Evolutionary conservation across 2,113 vertebrate genomes (phyloP).

Genomic region (Puntigrus tetrazona): DNA sequence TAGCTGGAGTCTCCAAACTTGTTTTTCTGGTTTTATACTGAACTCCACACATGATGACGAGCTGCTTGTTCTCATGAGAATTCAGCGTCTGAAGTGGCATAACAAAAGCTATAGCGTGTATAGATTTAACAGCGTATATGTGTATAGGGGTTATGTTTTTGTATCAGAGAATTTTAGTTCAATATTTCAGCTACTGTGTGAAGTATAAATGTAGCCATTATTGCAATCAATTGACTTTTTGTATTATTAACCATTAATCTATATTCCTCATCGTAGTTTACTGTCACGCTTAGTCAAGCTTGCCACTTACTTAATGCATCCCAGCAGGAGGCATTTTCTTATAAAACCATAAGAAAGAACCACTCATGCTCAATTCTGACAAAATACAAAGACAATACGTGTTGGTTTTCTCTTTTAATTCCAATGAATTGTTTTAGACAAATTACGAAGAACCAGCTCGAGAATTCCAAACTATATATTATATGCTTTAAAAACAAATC

Average conservation of each 20-base stretch:
- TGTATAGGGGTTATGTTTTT: neutral
- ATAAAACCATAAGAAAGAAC: neutral
- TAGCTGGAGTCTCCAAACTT: neutral
- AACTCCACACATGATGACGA: neutral
- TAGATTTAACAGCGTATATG: neutral
- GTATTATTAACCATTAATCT: too few relatives aligned
- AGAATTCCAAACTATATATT: constrained; percentile 91
- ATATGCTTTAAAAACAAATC: constrained; percentile 89
- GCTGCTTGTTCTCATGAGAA: neutral
- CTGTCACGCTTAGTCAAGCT: neutral
- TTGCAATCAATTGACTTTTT: neutral
- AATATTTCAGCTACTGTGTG: neutral
- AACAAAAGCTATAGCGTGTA: neutral
- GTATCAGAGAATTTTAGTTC: neutral
- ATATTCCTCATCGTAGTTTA: neutral
- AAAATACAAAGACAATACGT: neutral
- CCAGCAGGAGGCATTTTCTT: neutral
- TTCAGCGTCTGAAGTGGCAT: neutral
- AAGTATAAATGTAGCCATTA: neutral
- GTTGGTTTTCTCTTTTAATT: constrained; percentile 24
- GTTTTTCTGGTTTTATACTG: constrained; percentile 47
- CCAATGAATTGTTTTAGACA: constrained; percentile 69
- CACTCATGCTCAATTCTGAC: neutral
- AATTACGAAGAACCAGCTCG: constrained; percentile 97
- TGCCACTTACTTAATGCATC: neutral